Conservation (phyloP, 92 coral and sea anemone species). For the Galaxea fascicularis region DNA sequence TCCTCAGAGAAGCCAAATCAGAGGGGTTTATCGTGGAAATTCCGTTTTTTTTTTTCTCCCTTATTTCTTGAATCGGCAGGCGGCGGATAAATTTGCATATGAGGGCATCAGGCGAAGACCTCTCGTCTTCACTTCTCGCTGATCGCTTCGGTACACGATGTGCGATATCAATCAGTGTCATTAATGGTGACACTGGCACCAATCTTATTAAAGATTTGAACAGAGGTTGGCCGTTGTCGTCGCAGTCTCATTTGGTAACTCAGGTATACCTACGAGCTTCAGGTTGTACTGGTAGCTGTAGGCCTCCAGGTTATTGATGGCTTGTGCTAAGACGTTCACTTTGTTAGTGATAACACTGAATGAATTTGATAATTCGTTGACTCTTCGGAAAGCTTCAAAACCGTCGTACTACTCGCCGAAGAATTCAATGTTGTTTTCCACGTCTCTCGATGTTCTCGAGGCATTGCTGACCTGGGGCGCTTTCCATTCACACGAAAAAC, state of each 20-base stretch:
- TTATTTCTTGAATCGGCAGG: constrained; percentile 6
- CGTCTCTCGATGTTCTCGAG: neutral
- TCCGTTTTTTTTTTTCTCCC: neutral
- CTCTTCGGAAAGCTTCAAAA: too few species aligned
- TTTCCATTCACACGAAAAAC: too few species aligned
- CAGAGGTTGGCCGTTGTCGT: constrained; percentile 12
- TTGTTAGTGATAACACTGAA: too few species aligned
- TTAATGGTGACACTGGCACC: constrained; percentile 24
- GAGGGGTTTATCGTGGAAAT: constrained; percentile 25
- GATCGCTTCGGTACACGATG: constrained; percentile 12
- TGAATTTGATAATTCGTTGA: neutral
- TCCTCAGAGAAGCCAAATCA: constrained; percentile 4
- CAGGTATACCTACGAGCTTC: constrained; percentile 15
- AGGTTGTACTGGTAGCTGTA: constrained; percentile 14
- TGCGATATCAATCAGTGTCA: too few species aligned
- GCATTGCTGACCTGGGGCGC: neutral
- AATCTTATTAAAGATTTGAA: neutral
- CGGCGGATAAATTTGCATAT: constrained; percentile 6
- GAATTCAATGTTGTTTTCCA: constrained; percentile 10
- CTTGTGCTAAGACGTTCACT: constrained; percentile 2
- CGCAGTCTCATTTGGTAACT: constrained; percentile 6
- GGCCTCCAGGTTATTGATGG: neutral
- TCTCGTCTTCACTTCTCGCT: neutral
- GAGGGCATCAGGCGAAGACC: constrained; percentile 4
- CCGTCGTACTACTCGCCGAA: neutral